Evolutionary conservation across 1,140 invertebrate species (phyloP), one percentile per base, ranked within the genome.

Genomic region (Pseudomyrmex sp.): DNA sequence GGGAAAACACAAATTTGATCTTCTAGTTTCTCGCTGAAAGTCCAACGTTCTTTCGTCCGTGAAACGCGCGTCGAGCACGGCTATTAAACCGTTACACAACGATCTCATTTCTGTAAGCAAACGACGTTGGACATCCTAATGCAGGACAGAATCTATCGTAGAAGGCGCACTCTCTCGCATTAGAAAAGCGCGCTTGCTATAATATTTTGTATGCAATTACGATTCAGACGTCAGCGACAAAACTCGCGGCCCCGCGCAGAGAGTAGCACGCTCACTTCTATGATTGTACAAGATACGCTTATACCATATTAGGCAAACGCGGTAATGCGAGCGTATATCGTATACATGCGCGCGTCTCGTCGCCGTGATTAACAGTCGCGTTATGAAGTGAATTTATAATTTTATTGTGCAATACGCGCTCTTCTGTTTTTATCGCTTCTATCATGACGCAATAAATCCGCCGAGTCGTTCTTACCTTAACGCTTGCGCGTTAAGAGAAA

Each of bases 161-260:
- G 83, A 18, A 70, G 15, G 46, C 1, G 7, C 50, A 62, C 50
- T 50, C 50, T 50, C 12, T 9, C 10, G 35, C 9, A 12, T 13
- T 10, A 4, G 50, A 52, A 52, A 52, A 52, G 50, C 50, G 50
- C 9, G 50, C 50, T 9, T 8, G 61, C 50, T 74, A 75, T 66
- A 79, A 85, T 85, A 88, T 88, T 88, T 88, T 35, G 77, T 65
- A 59, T 48, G 83, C 83, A 85, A 88, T 88, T 88, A 88, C 87
- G 87, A 88, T 88, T 85, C 83, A 88, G 83, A 88, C 54, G 86
- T 85, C 86, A 88, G 77, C 73, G 86, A 88, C 87, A 79, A 83
- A 79, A 88, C 74, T 61, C 56, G 54, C 48, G 20, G 68, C 74
- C 59, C 54, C 35, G 35, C 35, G 35, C 35, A 7, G 35, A 35